These are phyloP conservation scores for Drosophila longiperda DNA, from an alignment of 2,888 invertebrate species.

Conservation along the genomic window DNA sequence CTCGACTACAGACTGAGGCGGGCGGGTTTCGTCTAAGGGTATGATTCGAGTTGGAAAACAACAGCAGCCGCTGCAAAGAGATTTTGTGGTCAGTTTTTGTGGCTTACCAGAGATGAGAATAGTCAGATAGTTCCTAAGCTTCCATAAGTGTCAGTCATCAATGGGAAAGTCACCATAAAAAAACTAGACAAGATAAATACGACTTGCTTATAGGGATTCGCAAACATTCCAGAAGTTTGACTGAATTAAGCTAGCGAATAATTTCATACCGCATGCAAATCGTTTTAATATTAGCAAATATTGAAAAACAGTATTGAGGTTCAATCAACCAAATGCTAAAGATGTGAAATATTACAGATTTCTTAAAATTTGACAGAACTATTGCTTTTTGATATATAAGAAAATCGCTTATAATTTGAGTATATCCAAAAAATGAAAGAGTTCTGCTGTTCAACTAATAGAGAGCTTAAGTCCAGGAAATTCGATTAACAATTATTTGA, in stretches of 20 bases:
- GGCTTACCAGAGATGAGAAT: constrained; percentile 46
- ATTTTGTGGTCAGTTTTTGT: constrained; percentile 70
- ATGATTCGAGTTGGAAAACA: constrained; percentile 18
- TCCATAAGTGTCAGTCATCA: constrained; percentile 6
- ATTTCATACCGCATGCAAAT: not conserved
- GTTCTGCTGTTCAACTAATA: not conserved
- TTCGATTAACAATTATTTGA: not conserved
- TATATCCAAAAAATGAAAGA: not conserved
- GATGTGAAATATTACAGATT: not conserved
- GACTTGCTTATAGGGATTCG: not conserved
- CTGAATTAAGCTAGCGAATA: not conserved
- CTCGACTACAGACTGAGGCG: constrained; percentile 14
- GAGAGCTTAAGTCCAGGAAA: not conserved
- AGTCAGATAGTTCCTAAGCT: constrained; percentile 16
- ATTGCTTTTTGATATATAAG: not conserved
- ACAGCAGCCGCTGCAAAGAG: constrained; percentile 31
- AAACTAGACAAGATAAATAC: not conserved
- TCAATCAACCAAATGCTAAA: not conserved
- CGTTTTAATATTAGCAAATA: not conserved
- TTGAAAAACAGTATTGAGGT: too few relatives aligned
- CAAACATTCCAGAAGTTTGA: not conserved
- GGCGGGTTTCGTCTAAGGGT: constrained; percentile 29
- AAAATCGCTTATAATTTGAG: not conserved
- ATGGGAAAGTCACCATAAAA: not conserved
- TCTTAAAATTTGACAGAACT: not conserved